These are phyloP conservation scores for Scolopax rusticola DNA, from an alignment of 2,797 vertebrate species.

Conservation along the genomic window DNA sequence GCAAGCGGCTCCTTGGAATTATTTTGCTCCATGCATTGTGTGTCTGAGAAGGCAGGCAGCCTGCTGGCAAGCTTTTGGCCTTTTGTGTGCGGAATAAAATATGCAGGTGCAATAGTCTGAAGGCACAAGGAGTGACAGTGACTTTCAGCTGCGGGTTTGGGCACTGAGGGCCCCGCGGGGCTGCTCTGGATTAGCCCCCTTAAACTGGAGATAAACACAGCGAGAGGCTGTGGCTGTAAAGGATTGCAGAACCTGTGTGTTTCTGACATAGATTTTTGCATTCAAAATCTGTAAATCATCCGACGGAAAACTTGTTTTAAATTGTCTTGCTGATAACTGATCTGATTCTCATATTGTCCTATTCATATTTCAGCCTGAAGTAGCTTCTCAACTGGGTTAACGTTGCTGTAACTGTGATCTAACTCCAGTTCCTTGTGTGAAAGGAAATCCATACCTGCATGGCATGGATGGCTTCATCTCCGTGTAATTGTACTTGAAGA, in stretches of 20 bases:
- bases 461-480: not conserved
- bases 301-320: not conserved
- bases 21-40: not conserved
- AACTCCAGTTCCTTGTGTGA: not conserved
- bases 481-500: not conserved
- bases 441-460: not conserved
- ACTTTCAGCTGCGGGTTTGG: not conserved
- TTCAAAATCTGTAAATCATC: not conserved
- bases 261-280: not conserved
- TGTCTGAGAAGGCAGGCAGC: constrained; percentile 36
- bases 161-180: not conserved
- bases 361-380: not conserved
- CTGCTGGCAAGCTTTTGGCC: constrained; percentile 50
- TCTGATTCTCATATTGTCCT: not conserved
- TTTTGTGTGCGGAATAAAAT: constrained; percentile 39
- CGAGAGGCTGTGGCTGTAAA: not conserved
- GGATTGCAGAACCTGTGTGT: not conserved
- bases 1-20: constrained; percentile 39
- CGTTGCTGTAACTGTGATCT: rapidly evolving
- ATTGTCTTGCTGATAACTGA: not conserved
- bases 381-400: not conserved
- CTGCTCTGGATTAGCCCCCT: not conserved
- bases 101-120: constrained; percentile 37
- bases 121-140: not conserved
- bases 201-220: not conserved